Conservation (phyloP, 1,140 invertebrate genomes). For the Drosophila lini region DNA sequence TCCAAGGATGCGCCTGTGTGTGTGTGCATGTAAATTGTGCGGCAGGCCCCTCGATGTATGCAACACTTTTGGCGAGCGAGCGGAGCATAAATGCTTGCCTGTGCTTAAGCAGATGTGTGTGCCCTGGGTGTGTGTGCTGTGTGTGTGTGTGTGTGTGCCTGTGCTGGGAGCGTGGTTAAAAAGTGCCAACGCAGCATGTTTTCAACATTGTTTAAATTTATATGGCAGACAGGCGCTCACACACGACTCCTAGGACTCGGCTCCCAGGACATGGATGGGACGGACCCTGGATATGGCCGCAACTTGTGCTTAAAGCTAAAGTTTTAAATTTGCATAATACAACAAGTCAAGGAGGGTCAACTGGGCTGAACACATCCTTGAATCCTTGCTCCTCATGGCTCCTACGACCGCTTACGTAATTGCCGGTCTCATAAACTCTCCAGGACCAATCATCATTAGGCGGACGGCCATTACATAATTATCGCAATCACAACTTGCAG, state of each 20-base stretch:
- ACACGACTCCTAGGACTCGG: slow-evolving; percentile 32
- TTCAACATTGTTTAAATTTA: slow-evolving; percentile 83
- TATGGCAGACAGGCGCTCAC: slow-evolving; percentile 65
- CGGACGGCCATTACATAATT: slow-evolving; percentile 76
- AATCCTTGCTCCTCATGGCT: slow-evolving; percentile 3
- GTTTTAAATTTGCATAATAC: slow-evolving; percentile 79
- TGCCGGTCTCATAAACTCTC: slow-evolving; percentile 73
- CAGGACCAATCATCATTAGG: slow-evolving; percentile 73
- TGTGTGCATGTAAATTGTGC: slow-evolving; percentile 70
- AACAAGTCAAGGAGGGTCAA: slow-evolving; percentile 45
- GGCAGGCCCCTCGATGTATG: slow-evolving; percentile 59
- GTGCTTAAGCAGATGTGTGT: slow-evolving; percentile 33
- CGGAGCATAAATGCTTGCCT: slow-evolving; percentile 74
- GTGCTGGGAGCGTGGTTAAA: slow-evolving; percentile 73
- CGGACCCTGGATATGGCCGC: slow-evolving; percentile 38
- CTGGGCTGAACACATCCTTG: background rate
- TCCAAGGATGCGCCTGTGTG: background rate
- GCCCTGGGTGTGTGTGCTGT: slow-evolving; percentile 10
- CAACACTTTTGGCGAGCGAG: slow-evolving; percentile 71
- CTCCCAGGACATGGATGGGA: slow-evolving; percentile 36
- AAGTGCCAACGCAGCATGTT: slow-evolving; percentile 82
- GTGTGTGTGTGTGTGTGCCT: slow-evolving; percentile 33
- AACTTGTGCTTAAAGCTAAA: slow-evolving; percentile 79
- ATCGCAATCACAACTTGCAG: slow-evolving; percentile 71
- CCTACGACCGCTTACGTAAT: slow-evolving; percentile 41